Evolutionary conservation across 2,888 invertebrate species (phyloP).

Genomic region (Neoaliturus tenellus): DNA sequence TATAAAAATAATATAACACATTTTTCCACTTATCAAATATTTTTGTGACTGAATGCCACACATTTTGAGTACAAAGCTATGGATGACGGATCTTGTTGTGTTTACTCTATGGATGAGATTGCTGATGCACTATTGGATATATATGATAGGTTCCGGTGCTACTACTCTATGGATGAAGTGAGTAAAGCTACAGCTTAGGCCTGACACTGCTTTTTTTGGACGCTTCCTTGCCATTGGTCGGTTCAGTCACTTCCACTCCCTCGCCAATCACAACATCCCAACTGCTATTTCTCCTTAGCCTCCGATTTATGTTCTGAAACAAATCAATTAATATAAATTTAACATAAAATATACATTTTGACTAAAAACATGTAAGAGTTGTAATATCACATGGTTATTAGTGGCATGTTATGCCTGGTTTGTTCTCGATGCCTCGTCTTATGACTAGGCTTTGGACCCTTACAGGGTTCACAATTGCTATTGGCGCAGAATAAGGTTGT

Average conservation of each 20-base stretch:
- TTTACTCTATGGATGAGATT: neutral
- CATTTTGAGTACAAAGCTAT: neutral
- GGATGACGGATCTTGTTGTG: neutral
- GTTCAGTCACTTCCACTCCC: constrained; percentile 3
- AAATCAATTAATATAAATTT: neutral
- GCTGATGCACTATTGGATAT: neutral
- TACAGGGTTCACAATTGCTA: too few relatives aligned
- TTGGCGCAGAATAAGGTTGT: too few relatives aligned
- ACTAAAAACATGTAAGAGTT: too few relatives aligned
- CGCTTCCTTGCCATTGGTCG: neutral
- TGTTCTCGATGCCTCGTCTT: too few relatives aligned
- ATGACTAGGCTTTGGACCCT: too few relatives aligned
- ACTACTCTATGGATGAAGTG: constrained; percentile 26
- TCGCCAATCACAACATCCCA: constrained; percentile 9
- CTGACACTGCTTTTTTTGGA: neutral
- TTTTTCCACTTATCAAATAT: too few relatives aligned
- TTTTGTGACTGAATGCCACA: neutral
- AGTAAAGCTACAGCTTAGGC: constrained; percentile 39
- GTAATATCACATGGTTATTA: too few relatives aligned
- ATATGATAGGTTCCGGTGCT: neutral
- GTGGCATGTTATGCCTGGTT: too few relatives aligned
- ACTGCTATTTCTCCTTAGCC: neutral
- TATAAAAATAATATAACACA: too few relatives aligned
- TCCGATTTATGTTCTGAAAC: constrained; percentile 37
- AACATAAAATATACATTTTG: too few relatives aligned